Evolutionary conservation across 1,140 invertebrate genomes (phyloP).

Genomic region (Heliothis virescens): DNA sequence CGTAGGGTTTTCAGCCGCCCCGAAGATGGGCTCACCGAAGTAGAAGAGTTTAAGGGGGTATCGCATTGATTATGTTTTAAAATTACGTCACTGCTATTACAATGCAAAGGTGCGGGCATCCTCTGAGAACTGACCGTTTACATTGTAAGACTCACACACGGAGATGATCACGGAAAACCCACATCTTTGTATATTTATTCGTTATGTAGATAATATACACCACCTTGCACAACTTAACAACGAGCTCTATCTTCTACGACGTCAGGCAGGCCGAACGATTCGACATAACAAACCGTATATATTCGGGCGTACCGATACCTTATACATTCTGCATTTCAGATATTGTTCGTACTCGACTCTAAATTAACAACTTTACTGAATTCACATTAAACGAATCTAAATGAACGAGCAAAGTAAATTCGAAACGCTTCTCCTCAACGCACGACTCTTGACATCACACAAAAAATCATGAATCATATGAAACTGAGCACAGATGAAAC

Average conservation of each 20-base stretch:
- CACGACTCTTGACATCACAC: slow-evolving; percentile 86
- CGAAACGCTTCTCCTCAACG: slow-evolving; percentile 86
- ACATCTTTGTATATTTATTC: slow-evolving; percentile 83
- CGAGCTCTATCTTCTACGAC: slow-evolving; percentile 70
- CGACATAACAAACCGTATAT: slow-evolving; percentile 64
- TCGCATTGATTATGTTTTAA: slow-evolving; percentile 73
- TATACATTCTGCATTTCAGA: slow-evolving; percentile 82
- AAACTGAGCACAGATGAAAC: slow-evolving; percentile 85
- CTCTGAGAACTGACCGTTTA: slow-evolving; percentile 61
- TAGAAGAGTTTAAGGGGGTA: slow-evolving; percentile 78
- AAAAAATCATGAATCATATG: slow-evolving; percentile 85
- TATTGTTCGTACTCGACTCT: slow-evolving; percentile 79
- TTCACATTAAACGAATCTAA: slow-evolving; percentile 77
- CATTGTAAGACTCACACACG: slow-evolving; percentile 68
- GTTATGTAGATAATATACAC: slow-evolving; percentile 83
- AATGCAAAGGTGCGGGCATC: slow-evolving; percentile 85
- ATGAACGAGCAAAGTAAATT: slow-evolving; percentile 83
- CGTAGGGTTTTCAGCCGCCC: slow-evolving; percentile 82
- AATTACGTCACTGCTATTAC: slow-evolving; percentile 76
- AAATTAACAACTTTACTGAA: slow-evolving; percentile 78
- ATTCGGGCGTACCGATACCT: slow-evolving; percentile 71
- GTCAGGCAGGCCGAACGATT: slow-evolving; percentile 66
- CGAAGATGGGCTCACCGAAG: slow-evolving; percentile 72
- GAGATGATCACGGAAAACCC: slow-evolving; percentile 79
- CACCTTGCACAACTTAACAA: slow-evolving; percentile 84